phyloP scores from a whole-genome alignment of 2,113 vertebrate species.

The Peucedramus taeniatus region DNA sequence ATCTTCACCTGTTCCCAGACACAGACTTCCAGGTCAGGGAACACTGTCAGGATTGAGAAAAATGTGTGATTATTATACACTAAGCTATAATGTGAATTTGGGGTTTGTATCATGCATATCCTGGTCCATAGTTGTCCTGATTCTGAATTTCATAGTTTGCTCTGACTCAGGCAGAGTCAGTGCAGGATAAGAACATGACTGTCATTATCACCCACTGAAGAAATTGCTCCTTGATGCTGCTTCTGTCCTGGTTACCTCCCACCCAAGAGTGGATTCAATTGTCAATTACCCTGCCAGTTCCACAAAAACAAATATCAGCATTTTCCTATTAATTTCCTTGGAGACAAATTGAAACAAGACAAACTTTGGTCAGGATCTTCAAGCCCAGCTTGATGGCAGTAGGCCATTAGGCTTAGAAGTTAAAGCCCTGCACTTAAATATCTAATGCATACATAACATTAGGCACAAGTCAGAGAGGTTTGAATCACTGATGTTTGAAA shows the following conservation, averaged over 20 bases:
- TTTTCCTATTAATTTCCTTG: not conserved
- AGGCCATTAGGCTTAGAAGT: not conserved
- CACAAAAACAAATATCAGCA: not conserved
- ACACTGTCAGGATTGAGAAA: not conserved
- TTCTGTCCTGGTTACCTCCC: not conserved
- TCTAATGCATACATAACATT: rapidly evolving
- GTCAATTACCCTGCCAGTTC: not conserved
- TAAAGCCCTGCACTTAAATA: not conserved
- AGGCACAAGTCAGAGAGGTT: not conserved
- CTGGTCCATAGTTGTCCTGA: not conserved
- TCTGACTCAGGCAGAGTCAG: not conserved
- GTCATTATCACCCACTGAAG: not conserved
- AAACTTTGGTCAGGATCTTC: not conserved
- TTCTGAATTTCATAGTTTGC: not conserved
- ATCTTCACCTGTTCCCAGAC: not conserved
- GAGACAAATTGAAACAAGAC: not conserved
- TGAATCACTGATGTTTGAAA: not conserved
- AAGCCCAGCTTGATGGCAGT: not conserved
- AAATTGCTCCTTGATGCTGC: not conserved
- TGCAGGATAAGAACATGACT: not conserved
- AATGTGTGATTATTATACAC: not conserved
- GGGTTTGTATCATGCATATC: not conserved
- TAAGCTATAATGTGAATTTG: not conserved
- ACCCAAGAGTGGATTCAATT: not conserved
- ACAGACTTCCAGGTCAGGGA: not conserved